phyloP scores from a whole-genome alignment of 2,797 vertebrate species.

The Serranus cabrilla region DNA sequence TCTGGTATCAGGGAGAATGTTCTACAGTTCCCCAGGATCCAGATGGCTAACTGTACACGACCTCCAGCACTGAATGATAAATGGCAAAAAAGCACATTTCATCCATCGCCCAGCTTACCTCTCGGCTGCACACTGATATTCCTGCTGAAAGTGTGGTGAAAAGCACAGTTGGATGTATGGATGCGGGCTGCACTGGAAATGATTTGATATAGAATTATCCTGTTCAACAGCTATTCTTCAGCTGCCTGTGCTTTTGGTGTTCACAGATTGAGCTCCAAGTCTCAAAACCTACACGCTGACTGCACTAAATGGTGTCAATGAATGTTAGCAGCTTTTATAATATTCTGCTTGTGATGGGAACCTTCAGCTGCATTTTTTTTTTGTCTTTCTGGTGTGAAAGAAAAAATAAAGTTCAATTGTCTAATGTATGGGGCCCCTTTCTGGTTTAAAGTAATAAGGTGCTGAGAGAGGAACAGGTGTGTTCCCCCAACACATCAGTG shows the following conservation, averaged over 20 bases:
- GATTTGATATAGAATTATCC: constrained; percentile 63
- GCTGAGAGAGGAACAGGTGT: constrained; percentile 61
- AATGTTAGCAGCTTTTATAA: constrained; percentile 48
- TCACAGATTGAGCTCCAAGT: constrained; percentile 56
- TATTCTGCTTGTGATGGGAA: constrained; percentile 33
- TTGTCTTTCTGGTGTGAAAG: constrained; percentile 30
- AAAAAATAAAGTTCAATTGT: constrained; percentile 18
- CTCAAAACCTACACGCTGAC: constrained; percentile 56
- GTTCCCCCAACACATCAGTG: constrained; percentile 48
- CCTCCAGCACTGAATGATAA: constrained; percentile 87
- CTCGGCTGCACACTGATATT: constrained; percentile 77
- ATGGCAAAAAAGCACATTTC: constrained; percentile 85
- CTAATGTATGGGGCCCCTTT: constrained; percentile 38
- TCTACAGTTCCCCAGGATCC: constrained; percentile 86
- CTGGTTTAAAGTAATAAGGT: constrained; percentile 48
- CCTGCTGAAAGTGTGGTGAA: constrained; percentile 77
- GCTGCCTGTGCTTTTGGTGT: constrained; percentile 63
- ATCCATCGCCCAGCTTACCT: constrained; percentile 83
- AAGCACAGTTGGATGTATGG: constrained; percentile 73
- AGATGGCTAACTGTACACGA: constrained; percentile 87
- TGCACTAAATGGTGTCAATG: constrained; percentile 48
- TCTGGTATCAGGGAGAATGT: constrained; percentile 80
- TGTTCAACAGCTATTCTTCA: constrained; percentile 52
- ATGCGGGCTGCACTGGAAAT: constrained; percentile 66
- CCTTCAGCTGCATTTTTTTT: constrained; percentile 38